Base-by-base conservation (phyloP, 2,888 invertebrate genomes). In the Tethea ocularis region DNA sequence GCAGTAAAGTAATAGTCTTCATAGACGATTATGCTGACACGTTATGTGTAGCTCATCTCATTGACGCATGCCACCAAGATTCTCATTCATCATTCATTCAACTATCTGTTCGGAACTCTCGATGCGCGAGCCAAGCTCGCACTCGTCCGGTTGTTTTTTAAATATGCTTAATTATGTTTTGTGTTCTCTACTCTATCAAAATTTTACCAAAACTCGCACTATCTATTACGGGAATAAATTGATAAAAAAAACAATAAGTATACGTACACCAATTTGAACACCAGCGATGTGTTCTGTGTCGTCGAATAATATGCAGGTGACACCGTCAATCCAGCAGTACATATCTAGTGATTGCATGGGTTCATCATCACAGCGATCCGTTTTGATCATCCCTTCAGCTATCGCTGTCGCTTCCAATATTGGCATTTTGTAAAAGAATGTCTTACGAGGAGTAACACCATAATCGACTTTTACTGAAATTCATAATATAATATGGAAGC, bases 181-280 rank as follows among this genome's bases (percentile, higher is more conserved):
- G 1, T 29, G 24, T 4, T 2, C 24, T 24, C 7, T 29, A 29
- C 1, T 1, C 7, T 1, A 29, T 8, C 8, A 1, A 29, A 8
- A 5, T 29, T 29, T 29, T 8, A 29, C 29, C 29, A 29, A 8
- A 29, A 8, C 29, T 29, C 29, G 33, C 13, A 33, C 7, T 13
- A 13, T 33, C 13, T 33, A 33, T 13, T 33, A 33, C 13, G 33
- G 29, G 7, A 33, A 33, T 13, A 13, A 13, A 2, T 13, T 33
- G 13, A 33, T 4, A 6, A 20, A 3, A 20, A 52, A 52, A 26
- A 26, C 4, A 52, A 24, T 51, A 24, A 5, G 24, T 13, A 1
- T 58, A 83, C 87, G 83, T 64, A 89, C 89, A 64, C 80, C 82
- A 55, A 87, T 66, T 64, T 88, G 88, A 13, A 85, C 29, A 0